Evolutionary conservation across 2,797 vertebrate species (phyloP).

Genomic region (Heterohyrax brucei): DNA sequence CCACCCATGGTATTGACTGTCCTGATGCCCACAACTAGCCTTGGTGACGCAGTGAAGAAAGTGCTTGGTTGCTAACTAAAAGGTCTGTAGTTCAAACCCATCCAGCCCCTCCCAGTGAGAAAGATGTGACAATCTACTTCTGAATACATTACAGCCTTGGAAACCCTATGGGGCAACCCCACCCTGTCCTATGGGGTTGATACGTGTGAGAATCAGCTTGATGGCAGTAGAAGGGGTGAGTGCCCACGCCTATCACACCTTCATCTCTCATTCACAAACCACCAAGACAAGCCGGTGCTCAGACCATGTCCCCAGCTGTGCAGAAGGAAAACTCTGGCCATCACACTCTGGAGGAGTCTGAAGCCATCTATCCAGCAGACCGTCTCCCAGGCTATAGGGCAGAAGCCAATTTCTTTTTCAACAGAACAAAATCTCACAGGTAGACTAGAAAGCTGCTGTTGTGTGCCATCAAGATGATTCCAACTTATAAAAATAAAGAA

Average conservation of each 20-base stretch:
- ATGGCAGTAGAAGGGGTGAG: not conserved
- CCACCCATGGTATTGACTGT: not conserved
- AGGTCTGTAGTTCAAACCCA: too few species aligned
- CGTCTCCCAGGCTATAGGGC: not conserved
- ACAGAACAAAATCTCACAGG: not conserved
- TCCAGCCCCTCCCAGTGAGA: too few species aligned
- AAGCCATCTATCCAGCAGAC: not conserved
- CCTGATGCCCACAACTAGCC: not conserved
- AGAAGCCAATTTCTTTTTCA: not conserved
- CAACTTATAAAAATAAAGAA: not conserved
- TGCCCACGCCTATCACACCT: not conserved
- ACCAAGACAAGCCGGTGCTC: not conserved
- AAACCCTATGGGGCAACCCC: not conserved
- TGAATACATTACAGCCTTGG: not conserved
- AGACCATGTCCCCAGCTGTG: not conserved
- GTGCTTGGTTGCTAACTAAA: too few species aligned
- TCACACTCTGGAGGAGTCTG: not conserved
- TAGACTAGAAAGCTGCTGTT: not conserved
- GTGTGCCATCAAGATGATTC: not conserved
- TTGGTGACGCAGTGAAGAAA: not conserved
- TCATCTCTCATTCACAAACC: not conserved
- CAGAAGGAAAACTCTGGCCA: not conserved
- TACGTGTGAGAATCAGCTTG: not conserved
- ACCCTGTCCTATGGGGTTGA: not conserved
- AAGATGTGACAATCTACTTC: not conserved